A percentile compares a stretch with the other conserved stretches of the same genome.
phyloP scores from a whole-genome alignment of 2,113 vertebrate genomes.

The Glaucidium brasilianum region DNA sequence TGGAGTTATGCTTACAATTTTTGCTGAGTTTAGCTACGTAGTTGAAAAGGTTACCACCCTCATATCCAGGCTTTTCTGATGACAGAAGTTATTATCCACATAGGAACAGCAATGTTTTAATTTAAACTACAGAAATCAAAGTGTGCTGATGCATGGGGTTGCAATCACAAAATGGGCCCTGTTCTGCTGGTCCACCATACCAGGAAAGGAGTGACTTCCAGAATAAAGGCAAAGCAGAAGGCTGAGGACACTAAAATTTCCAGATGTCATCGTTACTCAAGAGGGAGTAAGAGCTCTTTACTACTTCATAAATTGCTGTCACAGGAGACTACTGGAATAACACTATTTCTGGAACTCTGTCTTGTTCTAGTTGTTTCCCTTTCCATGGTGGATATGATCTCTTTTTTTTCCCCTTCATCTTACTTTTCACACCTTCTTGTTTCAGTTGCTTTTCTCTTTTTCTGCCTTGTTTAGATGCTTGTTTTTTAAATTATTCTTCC shows the following conservation, averaged over 20 bases:
- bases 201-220: neutral
- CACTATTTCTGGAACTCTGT: neutral
- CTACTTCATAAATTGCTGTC: conserved; percentile 1
- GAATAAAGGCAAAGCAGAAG: neutral
- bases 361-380: neutral
- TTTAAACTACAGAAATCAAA: neutral
- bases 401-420: neutral
- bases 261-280: neutral
- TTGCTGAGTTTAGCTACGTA: neutral
- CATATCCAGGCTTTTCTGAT: neutral
- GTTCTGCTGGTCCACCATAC: neutral
- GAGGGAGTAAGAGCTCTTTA: neutral
- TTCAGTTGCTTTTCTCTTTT: neutral
- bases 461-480: neutral
- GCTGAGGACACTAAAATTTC: neutral
- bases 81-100: neutral
- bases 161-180: neutral
- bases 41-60: neutral
- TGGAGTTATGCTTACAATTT: neutral
- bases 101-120: neutral
- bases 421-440: neutral
- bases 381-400: neutral
- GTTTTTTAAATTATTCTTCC: neutral
- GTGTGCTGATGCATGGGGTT: neutral
- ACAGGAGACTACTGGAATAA: neutral